Evolutionary conservation across 2,888 invertebrate genomes (phyloP), one percentile per base, ranked within the genome.

Genomic region (Leuctra nigra): DNA sequence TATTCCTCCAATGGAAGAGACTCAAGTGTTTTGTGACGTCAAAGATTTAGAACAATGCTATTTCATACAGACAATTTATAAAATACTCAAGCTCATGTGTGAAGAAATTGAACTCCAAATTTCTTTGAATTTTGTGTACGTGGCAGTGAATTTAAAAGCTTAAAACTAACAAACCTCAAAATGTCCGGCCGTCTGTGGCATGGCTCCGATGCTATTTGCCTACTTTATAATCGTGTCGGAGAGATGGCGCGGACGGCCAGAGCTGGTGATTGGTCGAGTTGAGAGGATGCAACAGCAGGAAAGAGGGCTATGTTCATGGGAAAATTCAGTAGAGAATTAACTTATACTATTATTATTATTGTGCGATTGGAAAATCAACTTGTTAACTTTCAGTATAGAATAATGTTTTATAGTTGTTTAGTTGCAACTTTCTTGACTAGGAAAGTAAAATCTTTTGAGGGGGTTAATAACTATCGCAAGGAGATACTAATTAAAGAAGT

Each of bases 381-480:
- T 55, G 44, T 57, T 54, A 48, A 53, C 53, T 57, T 39, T 57
- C 23, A 38, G 29, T 54, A 50, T 50, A 54, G 57, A 47, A 44
- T 54, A 46, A 57, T 47, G 39, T 57, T 54, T 57, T 54, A 36
- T 57, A 57, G 54, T 39, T 57, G 47, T 57, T 57, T 57, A 57
- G 53, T 57, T 57, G 53, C 39, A 35, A 33, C 22, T 41, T 46
- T 54, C 35, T 54, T 54, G 24, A 54, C 20, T 54, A 46, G 44
- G 29, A 46, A 25, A 35, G 33, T 29, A 46, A 54, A 54, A 53
- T 35, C 33, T 46, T 36, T 54, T 29, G 54, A 46, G 16, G 23
- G 54, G 46, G 23, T 54, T 44, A 33, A 33, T 46, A 24, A 33
- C 33, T 35, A 50, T 44, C 44, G n/a, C 33, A 35, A 35, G 16